Evolutionary conservation across 2,888 invertebrate species (phyloP).

Genomic region (Euplexia lucipara): DNA sequence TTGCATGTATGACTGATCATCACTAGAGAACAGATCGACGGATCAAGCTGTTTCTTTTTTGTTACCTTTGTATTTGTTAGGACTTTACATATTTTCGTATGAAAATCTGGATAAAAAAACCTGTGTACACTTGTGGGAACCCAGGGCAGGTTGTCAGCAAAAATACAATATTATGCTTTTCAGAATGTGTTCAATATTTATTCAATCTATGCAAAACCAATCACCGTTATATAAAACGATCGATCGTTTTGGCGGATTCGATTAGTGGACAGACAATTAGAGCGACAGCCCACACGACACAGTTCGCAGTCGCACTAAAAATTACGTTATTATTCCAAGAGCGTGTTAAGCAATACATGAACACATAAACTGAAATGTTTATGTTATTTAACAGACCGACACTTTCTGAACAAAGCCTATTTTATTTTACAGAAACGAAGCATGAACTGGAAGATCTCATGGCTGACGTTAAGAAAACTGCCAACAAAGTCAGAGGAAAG

Average conservation of each 20-base stretch:
- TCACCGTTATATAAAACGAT: conserved; percentile 34
- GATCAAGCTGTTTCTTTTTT: too few relatives aligned
- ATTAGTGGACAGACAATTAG: conserved; percentile 72
- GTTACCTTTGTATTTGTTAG: too few relatives aligned
- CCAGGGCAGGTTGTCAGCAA: too few relatives aligned
- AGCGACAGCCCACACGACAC: conserved; percentile 64
- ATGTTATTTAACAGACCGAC: conserved; percentile 3
- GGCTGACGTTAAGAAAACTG: conserved; percentile 99
- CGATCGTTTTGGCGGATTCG: conserved; percentile 68
- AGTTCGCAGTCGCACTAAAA: conserved; percentile 57
- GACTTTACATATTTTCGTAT: too few relatives aligned
- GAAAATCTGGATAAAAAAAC: too few relatives aligned
- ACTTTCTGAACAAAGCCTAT: conserved; percentile 48
- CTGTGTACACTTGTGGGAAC: too few relatives aligned
- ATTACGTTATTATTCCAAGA: conserved; percentile 59
- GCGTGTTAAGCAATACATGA: conserved; percentile 18
- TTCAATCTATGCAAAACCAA: conserved; percentile 27
- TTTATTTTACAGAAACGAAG: conserved; percentile 97
- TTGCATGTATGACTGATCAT: too few relatives aligned
- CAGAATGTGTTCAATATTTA: conserved; percentile 40
- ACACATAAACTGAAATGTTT: conserved; percentile 10
- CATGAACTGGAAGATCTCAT: conserved; percentile 99
- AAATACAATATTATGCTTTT: not conserved
- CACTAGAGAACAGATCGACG: too few relatives aligned
- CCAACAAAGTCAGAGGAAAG: conserved; percentile 99